phyloP scores from a whole-genome alignment of 2,888 invertebrate species.

The Agrotis clavis region DNA sequence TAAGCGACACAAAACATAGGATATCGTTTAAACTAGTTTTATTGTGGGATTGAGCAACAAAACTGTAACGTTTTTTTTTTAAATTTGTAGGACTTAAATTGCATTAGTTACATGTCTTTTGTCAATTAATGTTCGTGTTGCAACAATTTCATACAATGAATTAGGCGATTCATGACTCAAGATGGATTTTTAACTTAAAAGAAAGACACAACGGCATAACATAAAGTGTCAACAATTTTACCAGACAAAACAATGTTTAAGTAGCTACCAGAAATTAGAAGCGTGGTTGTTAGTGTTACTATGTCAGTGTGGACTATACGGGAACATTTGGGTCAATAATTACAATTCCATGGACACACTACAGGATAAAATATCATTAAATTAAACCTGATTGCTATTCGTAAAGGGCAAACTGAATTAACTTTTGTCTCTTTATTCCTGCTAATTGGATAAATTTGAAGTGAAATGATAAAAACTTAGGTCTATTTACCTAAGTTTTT shows the following conservation, averaged over 20 bases:
- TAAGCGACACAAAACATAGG: conserved; percentile 42
- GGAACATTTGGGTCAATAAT: neutral
- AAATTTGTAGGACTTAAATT: too few species aligned
- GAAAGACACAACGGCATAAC: neutral
- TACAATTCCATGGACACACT: conserved; percentile 18
- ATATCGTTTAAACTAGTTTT: conserved; percentile 43
- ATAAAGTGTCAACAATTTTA: neutral
- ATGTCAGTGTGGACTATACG: too few species aligned
- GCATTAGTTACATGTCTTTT: too few species aligned
- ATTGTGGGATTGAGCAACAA: conserved; percentile 21
- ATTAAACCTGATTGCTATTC: conserved; percentile 28
- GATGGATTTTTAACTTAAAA: neutral
- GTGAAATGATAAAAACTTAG: too few species aligned
- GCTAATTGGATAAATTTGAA: conserved; percentile 11
- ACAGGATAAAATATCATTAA: conserved; percentile 30
- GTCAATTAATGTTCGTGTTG: too few species aligned
- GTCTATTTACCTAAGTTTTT: too few species aligned
- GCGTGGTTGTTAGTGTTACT: neutral
- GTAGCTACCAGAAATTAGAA: neutral
- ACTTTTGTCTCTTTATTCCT: neutral
- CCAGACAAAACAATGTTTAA: neutral
- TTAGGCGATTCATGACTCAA: neutral
- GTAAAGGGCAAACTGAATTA: conserved; percentile 7
- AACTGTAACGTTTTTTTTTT: conserved; percentile 6
- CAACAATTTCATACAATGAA: too few species aligned